Evolutionary conservation across 2,888 invertebrate species (phyloP).

Genomic region (Leptinotarsa rubiginosa): DNA sequence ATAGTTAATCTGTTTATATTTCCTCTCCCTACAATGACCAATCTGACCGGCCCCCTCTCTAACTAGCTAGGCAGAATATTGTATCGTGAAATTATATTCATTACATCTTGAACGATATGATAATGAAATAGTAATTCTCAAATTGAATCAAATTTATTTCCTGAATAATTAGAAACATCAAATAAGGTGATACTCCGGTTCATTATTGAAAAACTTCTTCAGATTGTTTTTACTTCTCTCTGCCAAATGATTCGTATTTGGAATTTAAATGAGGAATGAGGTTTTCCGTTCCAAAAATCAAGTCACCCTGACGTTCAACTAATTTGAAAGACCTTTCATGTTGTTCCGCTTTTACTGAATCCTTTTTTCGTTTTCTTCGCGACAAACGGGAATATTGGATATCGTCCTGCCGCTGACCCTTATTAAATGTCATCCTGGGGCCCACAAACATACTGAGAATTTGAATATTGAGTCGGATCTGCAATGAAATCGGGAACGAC

Average conservation of each 20-base stretch:
- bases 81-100: no score
- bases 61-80: no score
- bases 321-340: background rate
- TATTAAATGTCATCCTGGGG: background rate
- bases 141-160: no score
- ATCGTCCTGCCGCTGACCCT: background rate
- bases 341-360: background rate
- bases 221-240: background rate
- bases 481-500: background rate
- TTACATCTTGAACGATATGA: no score
- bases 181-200: background rate
- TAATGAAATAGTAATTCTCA: no score
- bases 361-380: background rate
- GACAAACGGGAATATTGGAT: background rate
- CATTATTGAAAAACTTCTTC: background rate
- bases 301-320: background rate
- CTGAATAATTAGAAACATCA: no score
- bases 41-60: no score
- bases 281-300: background rate
- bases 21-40: no score
- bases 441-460: background rate
- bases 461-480: background rate
- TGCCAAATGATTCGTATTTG: background rate
- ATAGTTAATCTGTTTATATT: no score
- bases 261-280: background rate